Evolutionary conservation across 2,113 vertebrate species (phyloP).

Genomic region (Trachemys scripta): DNA sequence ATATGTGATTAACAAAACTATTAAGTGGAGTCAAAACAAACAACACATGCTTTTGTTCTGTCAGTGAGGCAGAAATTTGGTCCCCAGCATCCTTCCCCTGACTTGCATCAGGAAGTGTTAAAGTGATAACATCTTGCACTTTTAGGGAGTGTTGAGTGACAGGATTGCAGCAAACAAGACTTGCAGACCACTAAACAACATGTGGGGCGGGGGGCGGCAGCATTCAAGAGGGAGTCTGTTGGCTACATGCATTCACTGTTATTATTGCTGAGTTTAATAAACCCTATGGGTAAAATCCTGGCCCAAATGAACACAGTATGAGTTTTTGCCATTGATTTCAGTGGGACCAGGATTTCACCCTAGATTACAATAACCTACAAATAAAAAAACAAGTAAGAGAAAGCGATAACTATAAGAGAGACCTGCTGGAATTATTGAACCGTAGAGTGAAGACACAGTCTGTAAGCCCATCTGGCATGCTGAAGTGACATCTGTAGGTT

Average conservation of each 20-base stretch:
- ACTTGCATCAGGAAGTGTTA: slow-evolving; percentile 29
- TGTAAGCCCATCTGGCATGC: not conserved
- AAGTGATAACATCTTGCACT: slow-evolving; percentile 35
- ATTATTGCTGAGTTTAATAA: not conserved
- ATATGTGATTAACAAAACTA: not conserved
- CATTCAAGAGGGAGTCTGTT: not conserved
- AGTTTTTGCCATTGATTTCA: not conserved
- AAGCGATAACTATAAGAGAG: not conserved
- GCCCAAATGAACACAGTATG: not conserved
- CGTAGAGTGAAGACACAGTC: not conserved
- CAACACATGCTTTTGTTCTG: not conserved
- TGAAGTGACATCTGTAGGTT: not conserved
- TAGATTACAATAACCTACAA: not conserved
- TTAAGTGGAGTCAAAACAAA: rapidly evolving
- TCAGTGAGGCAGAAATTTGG: slow-evolving; percentile 3
- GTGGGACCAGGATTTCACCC: not conserved
- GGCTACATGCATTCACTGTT: not conserved
- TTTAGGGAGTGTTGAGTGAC: not conserved
- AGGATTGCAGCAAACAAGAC: slow-evolving; percentile 17
- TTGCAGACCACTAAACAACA: not conserved
- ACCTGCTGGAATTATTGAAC: not conserved
- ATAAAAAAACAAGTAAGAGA: not conserved
- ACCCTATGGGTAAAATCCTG: not conserved
- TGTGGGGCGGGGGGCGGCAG: not conserved
- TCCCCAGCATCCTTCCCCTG: slow-evolving; percentile 22